Evolutionary conservation across 2,888 invertebrate genomes (phyloP), one percentile per base, ranked within the genome.

Genomic region (Nomada hirtipes): DNA sequence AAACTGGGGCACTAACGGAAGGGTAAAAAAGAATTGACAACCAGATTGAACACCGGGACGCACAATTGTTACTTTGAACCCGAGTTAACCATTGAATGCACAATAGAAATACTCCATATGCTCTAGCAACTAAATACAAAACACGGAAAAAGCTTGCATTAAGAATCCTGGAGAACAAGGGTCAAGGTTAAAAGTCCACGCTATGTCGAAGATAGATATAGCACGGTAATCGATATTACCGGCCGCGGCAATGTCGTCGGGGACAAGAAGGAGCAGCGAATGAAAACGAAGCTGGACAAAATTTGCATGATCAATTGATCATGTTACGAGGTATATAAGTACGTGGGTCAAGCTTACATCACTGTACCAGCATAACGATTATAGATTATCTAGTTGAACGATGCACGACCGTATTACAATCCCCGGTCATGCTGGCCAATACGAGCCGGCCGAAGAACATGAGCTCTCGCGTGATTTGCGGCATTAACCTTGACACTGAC

Each of bases 121-220:
- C n/a, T 26, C 42, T 13, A n/a, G 13, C 11, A 7, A 63, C 26
- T 44, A 15, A 64, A 72, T 60, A 53, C 29, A 29, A 65, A 42
- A 50, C 36, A 18, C 29, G 18, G 11, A 64, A 15, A 36, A 59
- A 18, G 50, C 53, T 44, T 36, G 29, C 63, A 20, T 53, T 76
- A 84, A 86, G 79, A 80, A 63, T 64, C 53, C 70, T 64, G 60
- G 82, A 76, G 86, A 87, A 80, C 82, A 86, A 86, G 77, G 88
- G 88, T 88, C 88, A 88, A 87, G 88, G 88, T 88, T 87, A 75
- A 57, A 67, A 83, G 81, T 83, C 78, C 76, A 53, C 52, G 72
- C 57, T 79, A 82, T 69, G 78, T 75, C 75, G 77, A 77, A 50
- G 76, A 63, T 64, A 76, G 52, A 64, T 77, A 76, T 75, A 76